Evolutionary conservation across 2,888 invertebrate species (phyloP).

Genomic region (Chrysotoxum bicinctum): DNA sequence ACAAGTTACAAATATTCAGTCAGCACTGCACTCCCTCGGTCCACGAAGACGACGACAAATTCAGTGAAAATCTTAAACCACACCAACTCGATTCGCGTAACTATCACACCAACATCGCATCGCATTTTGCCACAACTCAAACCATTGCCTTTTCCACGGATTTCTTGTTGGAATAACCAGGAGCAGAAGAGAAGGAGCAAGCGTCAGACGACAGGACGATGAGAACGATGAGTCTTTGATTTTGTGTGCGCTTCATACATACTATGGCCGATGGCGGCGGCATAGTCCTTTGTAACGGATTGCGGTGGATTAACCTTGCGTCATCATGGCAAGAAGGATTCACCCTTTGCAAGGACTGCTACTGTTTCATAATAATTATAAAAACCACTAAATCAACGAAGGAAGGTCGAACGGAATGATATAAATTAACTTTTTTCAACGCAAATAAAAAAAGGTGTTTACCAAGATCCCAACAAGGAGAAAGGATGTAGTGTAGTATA

Average conservation of each 20-base stretch:
- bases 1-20: constrained; percentile 34
- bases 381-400: constrained; percentile 67
- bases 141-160: constrained; percentile 8
- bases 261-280: background rate
- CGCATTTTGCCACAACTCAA: background rate
- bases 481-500: background rate
- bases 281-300: constrained; percentile 33
- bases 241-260: background rate
- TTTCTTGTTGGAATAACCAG: background rate
- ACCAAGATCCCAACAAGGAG: background rate
- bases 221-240: constrained; percentile 8
- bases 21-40: background rate
- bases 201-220: background rate
- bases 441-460: constrained; percentile 30
- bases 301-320: constrained; percentile 58
- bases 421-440: constrained; percentile 43
- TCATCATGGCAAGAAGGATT: constrained; percentile 6
- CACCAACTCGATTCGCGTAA: constrained; percentile 11
- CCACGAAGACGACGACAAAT: background rate
- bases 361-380: constrained; percentile 64
- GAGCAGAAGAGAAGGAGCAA: background rate
- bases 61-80: constrained; percentile 37
- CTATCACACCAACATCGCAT: background rate
- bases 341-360: constrained; percentile 34
- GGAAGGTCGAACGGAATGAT: constrained; percentile 55